phyloP scores from a whole-genome alignment of 2,888 invertebrate species.

The Dasysyrphus albostriatus region DNA sequence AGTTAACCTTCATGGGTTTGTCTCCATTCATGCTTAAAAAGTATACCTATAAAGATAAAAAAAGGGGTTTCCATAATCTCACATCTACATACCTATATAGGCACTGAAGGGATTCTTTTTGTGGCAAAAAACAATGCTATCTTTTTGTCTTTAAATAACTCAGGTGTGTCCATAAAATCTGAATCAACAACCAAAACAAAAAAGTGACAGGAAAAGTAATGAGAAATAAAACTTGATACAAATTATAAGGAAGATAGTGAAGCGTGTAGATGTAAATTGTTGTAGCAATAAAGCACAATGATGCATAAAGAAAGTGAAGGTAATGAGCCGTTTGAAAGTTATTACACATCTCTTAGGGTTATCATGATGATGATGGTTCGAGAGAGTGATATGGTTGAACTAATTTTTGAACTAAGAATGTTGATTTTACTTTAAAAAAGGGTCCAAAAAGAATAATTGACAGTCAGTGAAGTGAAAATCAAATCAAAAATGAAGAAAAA shows the following conservation, averaged over 20 bases:
- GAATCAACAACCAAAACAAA: background rate
- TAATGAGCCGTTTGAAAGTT: conserved; percentile 39
- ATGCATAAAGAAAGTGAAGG: conserved; percentile 55
- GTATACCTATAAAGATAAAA: background rate
- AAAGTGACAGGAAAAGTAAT: background rate
- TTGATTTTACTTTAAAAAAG: background rate
- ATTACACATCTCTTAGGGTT: conserved; percentile 5
- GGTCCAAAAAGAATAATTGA: background rate
- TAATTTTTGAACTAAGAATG: background rate
- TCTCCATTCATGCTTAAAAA: conserved; percentile 6
- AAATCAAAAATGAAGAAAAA: no score
- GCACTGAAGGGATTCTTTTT: conserved; percentile 14
- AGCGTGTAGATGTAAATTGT: conserved; percentile 30
- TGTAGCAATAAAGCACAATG: conserved; percentile 26
- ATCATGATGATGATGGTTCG: conserved; percentile 2
- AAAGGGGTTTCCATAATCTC: conserved; percentile 21
- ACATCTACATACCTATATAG: background rate
- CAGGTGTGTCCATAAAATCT: conserved; percentile 42
- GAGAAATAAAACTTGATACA: background rate
- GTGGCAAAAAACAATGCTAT: conserved; percentile 15
- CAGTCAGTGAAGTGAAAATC: background rate
- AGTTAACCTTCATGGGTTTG: background rate
- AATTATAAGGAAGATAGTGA: background rate
- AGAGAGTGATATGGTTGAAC: conserved; percentile 22
- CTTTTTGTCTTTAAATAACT: conserved; percentile 37